Evolutionary conservation across 1,140 invertebrate genomes (phyloP).

Genomic region (Eupeodes corollae): DNA sequence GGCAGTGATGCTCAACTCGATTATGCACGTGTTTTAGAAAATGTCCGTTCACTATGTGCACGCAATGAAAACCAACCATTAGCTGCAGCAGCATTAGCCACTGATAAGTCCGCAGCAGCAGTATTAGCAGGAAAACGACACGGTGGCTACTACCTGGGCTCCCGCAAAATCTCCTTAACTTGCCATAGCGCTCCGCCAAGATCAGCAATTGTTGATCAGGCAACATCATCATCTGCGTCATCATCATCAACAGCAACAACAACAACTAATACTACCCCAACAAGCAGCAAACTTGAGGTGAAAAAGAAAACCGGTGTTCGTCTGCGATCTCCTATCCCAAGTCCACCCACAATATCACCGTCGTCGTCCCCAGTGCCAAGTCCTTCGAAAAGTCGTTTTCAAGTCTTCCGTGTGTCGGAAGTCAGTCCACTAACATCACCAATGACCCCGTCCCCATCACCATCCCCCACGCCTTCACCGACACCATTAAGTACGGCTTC

Average conservation of each 20-base stretch:
- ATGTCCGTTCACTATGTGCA: slow-evolving; percentile 41
- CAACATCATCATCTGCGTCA: slow-evolving; percentile 7
- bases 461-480: slow-evolving; percentile 7
- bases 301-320: slow-evolving; percentile 43
- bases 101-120: slow-evolving; percentile 12
- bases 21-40: slow-evolving; percentile 40
- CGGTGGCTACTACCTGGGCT: slow-evolving; percentile 40
- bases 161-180: slow-evolving; percentile 51
- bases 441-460: slow-evolving; percentile 19
- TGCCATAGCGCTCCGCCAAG: slow-evolving; percentile 35
- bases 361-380: slow-evolving; percentile 51
- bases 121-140: slow-evolving; percentile 18
- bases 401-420: slow-evolving; percentile 46
- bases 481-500: slow-evolving; percentile 2
- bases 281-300: slow-evolving; percentile 32
- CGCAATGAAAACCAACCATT: slow-evolving; percentile 37
- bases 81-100: slow-evolving; percentile 14
- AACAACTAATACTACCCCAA: slow-evolving; percentile 17
- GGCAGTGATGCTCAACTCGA: slow-evolving; percentile 37
- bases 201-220: slow-evolving; percentile 8
- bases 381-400: slow-evolving; percentile 46
- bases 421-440: slow-evolving; percentile 27
- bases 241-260: slow-evolving; percentile 11
- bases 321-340: slow-evolving; percentile 54
- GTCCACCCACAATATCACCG: slow-evolving; percentile 55